Evolutionary conservation across 2,888 invertebrate genomes (phyloP).

Genomic region (Myathropa florea): DNA sequence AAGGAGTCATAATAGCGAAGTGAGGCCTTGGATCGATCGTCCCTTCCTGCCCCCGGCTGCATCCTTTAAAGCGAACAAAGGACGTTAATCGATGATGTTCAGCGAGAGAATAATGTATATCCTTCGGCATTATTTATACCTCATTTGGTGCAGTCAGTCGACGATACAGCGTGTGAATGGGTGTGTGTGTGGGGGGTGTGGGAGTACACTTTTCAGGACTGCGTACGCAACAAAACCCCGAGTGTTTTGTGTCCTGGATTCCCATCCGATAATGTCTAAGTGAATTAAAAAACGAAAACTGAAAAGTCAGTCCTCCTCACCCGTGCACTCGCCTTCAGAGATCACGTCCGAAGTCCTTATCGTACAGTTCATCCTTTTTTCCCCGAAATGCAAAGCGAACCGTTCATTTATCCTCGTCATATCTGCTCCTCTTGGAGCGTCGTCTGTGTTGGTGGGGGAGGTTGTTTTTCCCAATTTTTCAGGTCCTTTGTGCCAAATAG

Average conservation of each 20-base stretch:
- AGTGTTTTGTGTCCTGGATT: too few relatives aligned
- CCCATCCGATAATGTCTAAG: too few relatives aligned
- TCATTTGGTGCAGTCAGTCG: constrained; percentile 6
- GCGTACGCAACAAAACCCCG: too few relatives aligned
- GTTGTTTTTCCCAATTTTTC: not conserved
- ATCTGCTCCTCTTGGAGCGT: not conserved
- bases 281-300: not conserved
- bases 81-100: constrained; percentile 26
- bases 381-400: not conserved
- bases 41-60: not conserved
- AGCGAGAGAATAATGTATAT: constrained; percentile 1
- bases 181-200: not conserved
- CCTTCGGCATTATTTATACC: constrained; percentile 28
- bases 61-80: not conserved
- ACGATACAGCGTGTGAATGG: too few relatives aligned
- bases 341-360: not conserved
- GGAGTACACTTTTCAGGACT: not conserved
- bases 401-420: not conserved
- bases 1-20: not conserved
- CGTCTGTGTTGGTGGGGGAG: not conserved
- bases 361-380: not conserved
- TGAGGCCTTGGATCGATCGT: not conserved
- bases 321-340: too few relatives aligned
- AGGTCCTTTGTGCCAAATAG: not conserved
- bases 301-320: not conserved